phyloP scores from a whole-genome alignment of 2,113 vertebrate genomes.

The Serilophus lunatus region DNA sequence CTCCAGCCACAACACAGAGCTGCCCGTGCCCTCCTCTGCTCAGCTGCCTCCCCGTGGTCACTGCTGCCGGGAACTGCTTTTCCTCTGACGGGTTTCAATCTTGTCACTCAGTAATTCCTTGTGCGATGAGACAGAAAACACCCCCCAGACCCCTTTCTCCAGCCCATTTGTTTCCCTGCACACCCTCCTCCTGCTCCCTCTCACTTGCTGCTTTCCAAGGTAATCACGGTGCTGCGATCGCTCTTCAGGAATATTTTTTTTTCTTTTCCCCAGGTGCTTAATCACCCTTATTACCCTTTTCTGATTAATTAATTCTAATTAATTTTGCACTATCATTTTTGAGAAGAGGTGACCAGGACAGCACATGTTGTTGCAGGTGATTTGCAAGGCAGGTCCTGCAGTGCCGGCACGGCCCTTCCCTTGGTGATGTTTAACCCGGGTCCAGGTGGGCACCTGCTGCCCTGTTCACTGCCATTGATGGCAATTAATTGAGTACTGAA shows the following conservation, averaged over 20 bases:
- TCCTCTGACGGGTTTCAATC: neutral
- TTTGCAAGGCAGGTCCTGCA: constrained; percentile 10
- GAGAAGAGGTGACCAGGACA: constrained; percentile 33
- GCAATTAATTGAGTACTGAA: neutral
- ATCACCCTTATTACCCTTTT: constrained; percentile 62
- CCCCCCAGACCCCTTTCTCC: neutral
- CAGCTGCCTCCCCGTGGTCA: constrained; percentile 15
- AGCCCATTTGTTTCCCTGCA: neutral
- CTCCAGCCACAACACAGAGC: neutral
- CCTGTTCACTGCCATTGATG: neutral
- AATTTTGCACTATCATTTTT: constrained; percentile 44
- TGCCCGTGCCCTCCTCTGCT: neutral
- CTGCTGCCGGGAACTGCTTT: constrained; percentile 38
- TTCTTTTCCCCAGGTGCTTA: constrained; percentile 37
- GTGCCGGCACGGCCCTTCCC: neutral
- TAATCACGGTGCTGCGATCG: neutral
- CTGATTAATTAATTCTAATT: constrained; percentile 66
- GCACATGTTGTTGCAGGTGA: constrained; percentile 29
- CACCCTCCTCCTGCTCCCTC: neutral
- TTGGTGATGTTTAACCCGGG: rapidly evolving
- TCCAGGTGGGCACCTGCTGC: neutral
- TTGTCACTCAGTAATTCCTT: constrained; percentile 1
- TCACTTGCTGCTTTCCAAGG: neutral
- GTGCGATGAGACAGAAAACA: neutral
- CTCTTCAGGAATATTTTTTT: constrained; percentile 17